phyloP scores from a whole-genome alignment of 2,113 vertebrate genomes.

The Rhodinocichla rosea region DNA sequence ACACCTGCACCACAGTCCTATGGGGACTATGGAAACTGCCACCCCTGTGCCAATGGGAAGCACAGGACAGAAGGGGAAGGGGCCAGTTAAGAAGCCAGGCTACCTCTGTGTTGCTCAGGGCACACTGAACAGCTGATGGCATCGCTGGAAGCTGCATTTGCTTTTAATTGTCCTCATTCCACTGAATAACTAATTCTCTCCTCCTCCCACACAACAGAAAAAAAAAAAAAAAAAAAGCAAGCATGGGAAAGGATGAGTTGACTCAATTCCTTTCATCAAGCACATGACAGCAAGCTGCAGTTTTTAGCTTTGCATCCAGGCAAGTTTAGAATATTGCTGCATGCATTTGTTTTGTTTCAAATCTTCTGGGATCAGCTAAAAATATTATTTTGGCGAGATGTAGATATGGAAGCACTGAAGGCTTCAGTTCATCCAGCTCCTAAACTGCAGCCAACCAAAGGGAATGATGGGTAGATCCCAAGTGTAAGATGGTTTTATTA shows the following conservation, averaged over 20 bases:
- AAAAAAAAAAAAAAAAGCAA: not conserved
- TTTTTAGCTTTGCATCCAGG: slow-evolving; percentile 59
- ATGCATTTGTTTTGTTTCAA: slow-evolving; percentile 15
- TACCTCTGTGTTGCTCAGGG: not conserved
- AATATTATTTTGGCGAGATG: not conserved
- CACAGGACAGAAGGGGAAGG: not conserved
- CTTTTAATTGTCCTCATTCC: slow-evolving; percentile 49
- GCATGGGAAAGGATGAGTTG: slow-evolving; percentile 23
- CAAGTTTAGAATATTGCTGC: not conserved
- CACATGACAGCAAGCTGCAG: slow-evolving; percentile 40
- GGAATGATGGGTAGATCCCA: not conserved
- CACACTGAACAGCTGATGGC: slow-evolving; percentile 18
- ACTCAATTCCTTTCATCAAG: slow-evolving; percentile 24
- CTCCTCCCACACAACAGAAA: slow-evolving; percentile 9
- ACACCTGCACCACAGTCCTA: not conserved
- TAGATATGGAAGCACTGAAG: not conserved
- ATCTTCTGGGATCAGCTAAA: slow-evolving; percentile 40
- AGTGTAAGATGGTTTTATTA: not conserved
- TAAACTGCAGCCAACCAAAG: not conserved
- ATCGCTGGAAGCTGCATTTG: slow-evolving; percentile 4
- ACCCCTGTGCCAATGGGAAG: not conserved
- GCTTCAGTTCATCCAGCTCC: not conserved
- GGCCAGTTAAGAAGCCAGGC: not conserved
- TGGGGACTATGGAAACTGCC: fast-evolving
- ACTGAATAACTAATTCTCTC: slow-evolving; percentile 47